phyloP scores from a whole-genome alignment of 1,140 invertebrate species.

The Pteromalus puparum region DNA sequence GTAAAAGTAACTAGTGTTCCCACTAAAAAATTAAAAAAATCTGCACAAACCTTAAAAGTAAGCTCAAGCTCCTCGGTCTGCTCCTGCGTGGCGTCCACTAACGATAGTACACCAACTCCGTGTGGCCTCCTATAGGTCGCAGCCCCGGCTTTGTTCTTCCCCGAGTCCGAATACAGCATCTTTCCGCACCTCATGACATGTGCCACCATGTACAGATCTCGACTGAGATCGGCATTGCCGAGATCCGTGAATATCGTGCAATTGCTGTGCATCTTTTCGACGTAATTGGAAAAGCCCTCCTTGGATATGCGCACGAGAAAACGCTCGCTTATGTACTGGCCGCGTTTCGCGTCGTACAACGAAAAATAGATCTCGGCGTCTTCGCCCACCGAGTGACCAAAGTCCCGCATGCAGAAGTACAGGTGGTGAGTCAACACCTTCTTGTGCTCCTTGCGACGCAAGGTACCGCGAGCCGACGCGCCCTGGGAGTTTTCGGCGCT shows the following conservation, averaged over 20 bases:
- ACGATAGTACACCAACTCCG: slow-evolving; percentile 87
- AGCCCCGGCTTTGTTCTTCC: slow-evolving; percentile 80
- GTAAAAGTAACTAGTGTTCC: too few species aligned
- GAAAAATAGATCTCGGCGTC: slow-evolving; percentile 93
- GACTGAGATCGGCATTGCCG: slow-evolving; percentile 86
- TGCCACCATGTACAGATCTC: slow-evolving; percentile 90
- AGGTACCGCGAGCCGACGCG: slow-evolving; percentile 84
- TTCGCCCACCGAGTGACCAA: slow-evolving; percentile 89
- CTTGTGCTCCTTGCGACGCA: slow-evolving; percentile 81
- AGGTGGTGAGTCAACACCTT: slow-evolving; percentile 87
- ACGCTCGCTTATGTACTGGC: slow-evolving; percentile 86
- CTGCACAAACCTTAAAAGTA: slow-evolving; percentile 78
- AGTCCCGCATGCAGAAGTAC: slow-evolving; percentile 92
- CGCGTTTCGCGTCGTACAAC: slow-evolving; percentile 86
- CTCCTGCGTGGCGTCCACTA: slow-evolving; percentile 79
- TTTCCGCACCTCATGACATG: slow-evolving; percentile 92
- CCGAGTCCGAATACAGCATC: slow-evolving; percentile 89
- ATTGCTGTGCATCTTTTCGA: slow-evolving; percentile 90
- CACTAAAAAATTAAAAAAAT: too few species aligned
- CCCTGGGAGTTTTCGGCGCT: slow-evolving; percentile 88
- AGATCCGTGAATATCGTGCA: slow-evolving; percentile 92
- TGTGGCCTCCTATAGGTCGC: slow-evolving; percentile 84
- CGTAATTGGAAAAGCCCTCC: slow-evolving; percentile 92
- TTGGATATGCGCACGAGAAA: slow-evolving; percentile 92
- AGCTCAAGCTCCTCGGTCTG: slow-evolving; percentile 80